Evolutionary conservation across 2,888 invertebrate species (phyloP), one percentile per base, ranked within the genome.

Genomic region (Trichogramma evanescens): DNA sequence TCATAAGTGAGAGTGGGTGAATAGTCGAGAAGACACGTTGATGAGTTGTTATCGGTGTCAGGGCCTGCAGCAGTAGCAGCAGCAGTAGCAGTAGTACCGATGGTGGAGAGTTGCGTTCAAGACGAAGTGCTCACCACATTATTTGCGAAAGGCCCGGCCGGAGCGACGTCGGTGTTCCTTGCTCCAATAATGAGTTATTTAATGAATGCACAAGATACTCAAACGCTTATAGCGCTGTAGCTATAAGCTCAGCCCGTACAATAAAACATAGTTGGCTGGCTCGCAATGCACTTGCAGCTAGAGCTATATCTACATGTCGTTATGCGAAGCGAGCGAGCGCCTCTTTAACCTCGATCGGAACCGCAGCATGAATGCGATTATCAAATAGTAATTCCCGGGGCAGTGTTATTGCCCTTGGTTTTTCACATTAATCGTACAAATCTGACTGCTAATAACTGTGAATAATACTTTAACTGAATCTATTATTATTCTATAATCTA

Each of bases 31-130:
- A 26, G 26, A 26, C 26, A 26, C 1, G 26, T 26, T 26, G 26
- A 26, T 26, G 26, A 26, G 26, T 26, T 26, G 56, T 63, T 67
- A 68, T 67, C 64, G 63, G 67, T 67, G 68, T 67, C 66, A 68
- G 65, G 67, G 68, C 65, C 64, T 62, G 56, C 56, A 46, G 53
- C 45, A 3, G 7, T 8, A 9, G 9, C 9, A 8, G 45, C 2
- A 9, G 8, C n/a, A 45, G 45, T 2, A 26, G 26, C n/a, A 45
- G 45, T 26, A 26, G 26, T 26, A 26, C 3, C 26, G 26, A 2
- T n/a, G 26, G 38, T 43, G 54, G 45, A 50, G 54, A 45, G 56
- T 57, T 54, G 50, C 52, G 57, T 54, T 54, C 54, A 51, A 58
- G 58, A 58, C 54, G 58, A 61, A 61, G 61, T 55, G 42, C 26